Percentiles rank a stretch among this genome's conserved stretches.
These are phyloP conservation scores for Ferrisia virgata DNA, from an alignment of 2,888 invertebrate species.

Conservation along the genomic window DNA sequence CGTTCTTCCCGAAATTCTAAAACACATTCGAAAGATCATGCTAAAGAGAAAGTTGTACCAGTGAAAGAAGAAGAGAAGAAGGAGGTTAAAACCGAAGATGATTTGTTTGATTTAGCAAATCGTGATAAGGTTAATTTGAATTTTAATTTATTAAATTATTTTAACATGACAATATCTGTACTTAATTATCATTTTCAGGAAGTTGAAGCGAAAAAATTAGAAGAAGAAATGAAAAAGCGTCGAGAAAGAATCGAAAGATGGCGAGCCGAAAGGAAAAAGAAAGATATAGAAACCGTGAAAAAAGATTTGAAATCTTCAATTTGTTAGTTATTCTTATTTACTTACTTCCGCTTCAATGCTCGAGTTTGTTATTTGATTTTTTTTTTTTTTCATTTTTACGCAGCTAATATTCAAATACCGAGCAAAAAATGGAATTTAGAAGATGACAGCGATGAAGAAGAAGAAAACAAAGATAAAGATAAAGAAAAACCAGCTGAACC, in stretches of 20 bases:
- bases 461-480: conserved; percentile 54
- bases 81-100: conserved; percentile 58
- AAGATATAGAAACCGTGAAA: conserved; percentile 75
- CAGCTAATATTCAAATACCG: conserved; percentile 60
- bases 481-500: neutral
- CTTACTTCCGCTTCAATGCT: neutral
- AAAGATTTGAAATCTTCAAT: conserved; percentile 66
- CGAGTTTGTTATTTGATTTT: neutral
- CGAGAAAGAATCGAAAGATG: conserved; percentile 93
- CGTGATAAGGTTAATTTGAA: conserved; percentile 78
- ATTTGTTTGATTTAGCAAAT: conserved; percentile 70
- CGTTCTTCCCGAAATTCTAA: neutral
- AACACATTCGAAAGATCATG: conserved; percentile 30
- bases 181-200: conserved; percentile 58
- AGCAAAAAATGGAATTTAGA: conserved; percentile 91
- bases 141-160: too few species aligned
- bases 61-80: conserved; percentile 54
- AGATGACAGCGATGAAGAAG: conserved; percentile 93
- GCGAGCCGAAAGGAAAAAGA: conserved; percentile 89
- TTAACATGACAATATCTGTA: neutral
- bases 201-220: conserved; percentile 83
- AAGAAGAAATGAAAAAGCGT: conserved; percentile 92
- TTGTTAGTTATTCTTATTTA: conserved; percentile 34
- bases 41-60: conserved; percentile 47
- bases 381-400: neutral